Conservation (phyloP, 2,113 vertebrate species). For the Sorex fumeus region DNA sequence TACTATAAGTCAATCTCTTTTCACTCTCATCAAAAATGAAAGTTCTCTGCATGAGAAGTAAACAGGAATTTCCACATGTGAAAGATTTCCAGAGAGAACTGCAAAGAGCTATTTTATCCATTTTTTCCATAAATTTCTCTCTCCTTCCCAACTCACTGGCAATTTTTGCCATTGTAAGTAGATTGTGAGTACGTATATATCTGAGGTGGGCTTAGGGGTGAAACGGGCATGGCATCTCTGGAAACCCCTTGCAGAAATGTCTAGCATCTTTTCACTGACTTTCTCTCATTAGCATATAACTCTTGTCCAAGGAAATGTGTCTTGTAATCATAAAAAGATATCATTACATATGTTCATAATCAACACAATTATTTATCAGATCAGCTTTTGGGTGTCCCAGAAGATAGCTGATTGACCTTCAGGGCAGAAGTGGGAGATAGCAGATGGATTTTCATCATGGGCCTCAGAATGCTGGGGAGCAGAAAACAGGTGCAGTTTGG, state of each 20-base stretch:
- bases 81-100: neutral
- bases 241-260: constrained; percentile 37
- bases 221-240: neutral
- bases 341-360: neutral
- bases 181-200: neutral
- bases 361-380: constrained; percentile 18
- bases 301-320: neutral
- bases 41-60: neutral
- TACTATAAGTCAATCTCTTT: neutral
- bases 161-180: neutral
- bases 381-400: neutral
- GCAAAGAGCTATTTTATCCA: neutral
- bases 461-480: neutral
- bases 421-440: neutral
- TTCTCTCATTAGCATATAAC: constrained; percentile 48
- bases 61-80: neutral
- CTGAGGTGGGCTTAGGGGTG: neutral
- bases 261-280: neutral
- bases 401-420: constrained; percentile 5
- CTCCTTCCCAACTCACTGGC: neutral
- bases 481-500: neutral
- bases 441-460: constrained; percentile 19
- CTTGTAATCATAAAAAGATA: neutral
- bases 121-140: neutral
- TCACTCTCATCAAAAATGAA: neutral